Evolutionary conservation across 2,113 vertebrate species (phyloP).

Genomic region (Leiothrix lutea): DNA sequence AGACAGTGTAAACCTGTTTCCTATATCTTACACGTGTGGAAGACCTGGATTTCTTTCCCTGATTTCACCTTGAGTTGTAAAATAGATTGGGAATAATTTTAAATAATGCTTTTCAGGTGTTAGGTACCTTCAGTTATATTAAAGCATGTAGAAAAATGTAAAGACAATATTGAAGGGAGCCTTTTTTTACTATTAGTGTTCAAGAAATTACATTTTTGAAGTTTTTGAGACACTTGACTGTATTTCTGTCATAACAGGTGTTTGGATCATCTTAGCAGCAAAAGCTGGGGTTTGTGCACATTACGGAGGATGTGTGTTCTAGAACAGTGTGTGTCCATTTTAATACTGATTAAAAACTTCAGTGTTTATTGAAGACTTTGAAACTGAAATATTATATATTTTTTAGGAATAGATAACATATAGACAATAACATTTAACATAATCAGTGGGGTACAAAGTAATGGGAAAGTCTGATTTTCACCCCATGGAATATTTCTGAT

Average conservation of each 20-base stretch:
- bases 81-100: neutral
- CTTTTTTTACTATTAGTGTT: neutral
- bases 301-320: neutral
- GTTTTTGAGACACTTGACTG: neutral
- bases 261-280: neutral
- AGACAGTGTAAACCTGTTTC: neutral
- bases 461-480: neutral
- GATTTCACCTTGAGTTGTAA: neutral
- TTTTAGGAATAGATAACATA: neutral
- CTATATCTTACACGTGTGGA: neutral
- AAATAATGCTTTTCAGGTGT: neutral
- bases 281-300: neutral
- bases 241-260: neutral
- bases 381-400: neutral
- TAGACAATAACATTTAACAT: neutral
- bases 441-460: neutral
- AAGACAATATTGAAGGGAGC: neutral
- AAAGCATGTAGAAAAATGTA: neutral
- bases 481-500: neutral
- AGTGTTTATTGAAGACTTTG: neutral
- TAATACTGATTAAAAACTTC: no score
- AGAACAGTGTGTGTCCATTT: neutral
- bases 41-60: neutral
- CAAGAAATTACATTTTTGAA: neutral
- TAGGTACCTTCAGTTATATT: neutral